These are phyloP conservation scores for Bombus affinis DNA, from an alignment of 1,140 invertebrate species.

Conservation along the genomic window DNA sequence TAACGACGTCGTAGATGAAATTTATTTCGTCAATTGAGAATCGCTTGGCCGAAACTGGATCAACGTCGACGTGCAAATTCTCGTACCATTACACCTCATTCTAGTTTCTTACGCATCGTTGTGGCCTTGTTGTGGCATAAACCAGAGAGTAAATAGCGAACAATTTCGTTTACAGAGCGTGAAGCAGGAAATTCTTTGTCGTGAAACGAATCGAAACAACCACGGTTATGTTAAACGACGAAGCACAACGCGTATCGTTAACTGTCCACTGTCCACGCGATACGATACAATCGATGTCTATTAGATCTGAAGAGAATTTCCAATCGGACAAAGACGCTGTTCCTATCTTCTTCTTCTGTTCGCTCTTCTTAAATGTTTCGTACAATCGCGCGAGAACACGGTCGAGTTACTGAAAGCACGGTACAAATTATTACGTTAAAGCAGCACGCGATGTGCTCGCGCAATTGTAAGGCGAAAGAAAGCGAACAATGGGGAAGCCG, in stretches of 20 bases:
- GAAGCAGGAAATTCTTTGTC: not conserved
- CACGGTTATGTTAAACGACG: not conserved
- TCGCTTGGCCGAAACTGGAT: not conserved
- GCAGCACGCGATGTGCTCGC: not conserved
- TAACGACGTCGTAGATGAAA: not conserved
- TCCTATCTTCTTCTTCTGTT: no score
- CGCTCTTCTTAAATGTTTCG: not conserved
- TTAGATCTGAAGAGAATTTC: not conserved
- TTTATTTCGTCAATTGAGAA: not conserved
- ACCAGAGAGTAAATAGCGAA: not conserved
- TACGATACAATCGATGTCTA: not conserved
- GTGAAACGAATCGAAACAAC: not conserved
- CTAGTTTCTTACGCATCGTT: no score
- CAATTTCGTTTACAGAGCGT: not conserved
- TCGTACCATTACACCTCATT: no score
- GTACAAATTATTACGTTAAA: constrained; percentile 29
- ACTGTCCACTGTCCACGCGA: not conserved
- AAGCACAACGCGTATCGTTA: not conserved
- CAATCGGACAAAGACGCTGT: not conserved
- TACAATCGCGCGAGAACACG: not conserved
- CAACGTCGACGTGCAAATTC: not conserved
- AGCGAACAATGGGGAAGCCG: not conserved
- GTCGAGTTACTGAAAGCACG: constrained; percentile 15
- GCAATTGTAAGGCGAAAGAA: not conserved
- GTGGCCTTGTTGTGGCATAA: no score